These are phyloP conservation scores for Blera fallax DNA, from an alignment of 2,888 invertebrate species.

Conservation along the genomic window DNA sequence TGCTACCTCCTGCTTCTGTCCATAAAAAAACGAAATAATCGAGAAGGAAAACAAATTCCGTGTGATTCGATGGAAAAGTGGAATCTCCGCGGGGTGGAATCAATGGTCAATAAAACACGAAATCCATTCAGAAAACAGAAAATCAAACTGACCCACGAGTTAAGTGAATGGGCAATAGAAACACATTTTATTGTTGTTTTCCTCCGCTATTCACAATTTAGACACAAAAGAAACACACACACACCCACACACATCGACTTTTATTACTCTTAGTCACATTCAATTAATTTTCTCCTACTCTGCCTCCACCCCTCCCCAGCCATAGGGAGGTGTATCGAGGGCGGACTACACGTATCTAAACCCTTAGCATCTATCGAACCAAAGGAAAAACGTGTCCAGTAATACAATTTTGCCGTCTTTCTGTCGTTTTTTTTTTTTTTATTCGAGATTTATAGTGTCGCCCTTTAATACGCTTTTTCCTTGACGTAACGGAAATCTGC, in stretches of 20 bases:
- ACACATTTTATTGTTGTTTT: conserved; percentile 54
- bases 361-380: conserved; percentile 37
- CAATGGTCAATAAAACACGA: conserved; percentile 22
- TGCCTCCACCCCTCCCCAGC: too few relatives aligned
- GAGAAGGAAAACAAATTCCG: too few relatives aligned
- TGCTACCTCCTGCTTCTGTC: too few relatives aligned
- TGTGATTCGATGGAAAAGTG: background rate
- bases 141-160: conserved; percentile 40
- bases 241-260: conserved; percentile 23
- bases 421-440: conserved; percentile 13
- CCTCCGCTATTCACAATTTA: conserved; percentile 13
- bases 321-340: conserved; percentile 44
- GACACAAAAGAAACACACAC: conserved; percentile 39
- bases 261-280: conserved; percentile 65
- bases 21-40: too few relatives aligned
- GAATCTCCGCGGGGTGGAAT: background rate
- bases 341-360: background rate
- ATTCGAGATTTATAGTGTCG: conserved; percentile 56
- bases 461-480: conserved; percentile 24
- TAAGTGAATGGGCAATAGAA: conserved; percentile 69
- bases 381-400: conserved; percentile 62
- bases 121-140: conserved; percentile 15
- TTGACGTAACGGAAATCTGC: conserved; percentile 62
- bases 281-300: conserved; percentile 57
- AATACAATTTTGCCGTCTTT: conserved; percentile 46